Evolutionary conservation across 1,140 invertebrate species (phyloP).

Genomic region (Trigoniulus corallinus): DNA sequence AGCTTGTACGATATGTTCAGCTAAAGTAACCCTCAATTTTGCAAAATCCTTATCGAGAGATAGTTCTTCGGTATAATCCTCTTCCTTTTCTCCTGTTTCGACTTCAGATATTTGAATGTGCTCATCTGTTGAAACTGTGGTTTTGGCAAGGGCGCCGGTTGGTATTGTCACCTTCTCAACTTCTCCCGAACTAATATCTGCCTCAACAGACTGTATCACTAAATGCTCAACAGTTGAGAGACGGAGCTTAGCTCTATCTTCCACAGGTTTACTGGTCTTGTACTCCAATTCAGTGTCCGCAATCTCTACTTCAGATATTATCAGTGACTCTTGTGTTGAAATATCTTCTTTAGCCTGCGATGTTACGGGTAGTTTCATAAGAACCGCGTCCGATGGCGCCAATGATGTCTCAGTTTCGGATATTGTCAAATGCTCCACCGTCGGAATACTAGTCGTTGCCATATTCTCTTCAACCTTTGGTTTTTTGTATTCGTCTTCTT

Average conservation of each 20-base stretch:
- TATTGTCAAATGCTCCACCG: neutral
- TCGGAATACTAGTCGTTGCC: neutral
- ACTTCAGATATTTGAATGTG: slow-evolving; percentile 12
- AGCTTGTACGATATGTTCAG: neutral
- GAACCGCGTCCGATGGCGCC: neutral
- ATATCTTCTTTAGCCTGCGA: neutral
- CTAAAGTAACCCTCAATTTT: neutral
- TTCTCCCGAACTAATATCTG: slow-evolving; percentile 12
- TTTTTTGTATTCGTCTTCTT: slow-evolving; percentile 7
- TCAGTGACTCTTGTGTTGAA: neutral
- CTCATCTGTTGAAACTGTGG: slow-evolving; percentile 7
- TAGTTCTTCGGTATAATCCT: slow-evolving; percentile 10
- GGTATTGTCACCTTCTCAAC: slow-evolving; percentile 5
- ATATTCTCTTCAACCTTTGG: neutral
- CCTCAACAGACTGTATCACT: slow-evolving; percentile 5
- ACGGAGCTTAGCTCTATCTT: slow-evolving; percentile 9
- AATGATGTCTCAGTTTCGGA: neutral
- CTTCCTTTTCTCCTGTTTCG: slow-evolving; percentile 11
- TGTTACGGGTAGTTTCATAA: neutral
- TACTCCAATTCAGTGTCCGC: slow-evolving; percentile 10
- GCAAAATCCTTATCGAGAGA: slow-evolving; percentile 4
- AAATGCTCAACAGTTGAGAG: slow-evolving; percentile 10
- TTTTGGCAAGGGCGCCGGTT: neutral
- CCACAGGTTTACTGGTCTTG: slow-evolving; percentile 9
- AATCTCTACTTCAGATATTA: neutral